A percentile compares a stretch with the other conserved stretches of the same genome.
Evolutionary conservation across 2,113 vertebrate genomes (phyloP).

Genomic region (Elachura formosa): DNA sequence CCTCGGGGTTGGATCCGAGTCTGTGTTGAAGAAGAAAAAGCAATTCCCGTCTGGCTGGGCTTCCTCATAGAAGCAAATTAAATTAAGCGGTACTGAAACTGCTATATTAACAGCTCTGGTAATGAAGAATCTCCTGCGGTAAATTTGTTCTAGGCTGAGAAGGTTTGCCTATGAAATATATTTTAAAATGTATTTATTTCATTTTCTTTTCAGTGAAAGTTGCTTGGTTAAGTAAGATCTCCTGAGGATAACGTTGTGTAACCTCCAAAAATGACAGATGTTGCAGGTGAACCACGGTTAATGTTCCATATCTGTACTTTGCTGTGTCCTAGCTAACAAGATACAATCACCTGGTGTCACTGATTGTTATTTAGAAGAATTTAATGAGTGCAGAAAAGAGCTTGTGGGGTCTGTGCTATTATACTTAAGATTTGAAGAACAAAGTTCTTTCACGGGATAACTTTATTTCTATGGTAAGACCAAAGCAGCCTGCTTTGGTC

Average conservation of each 20-base stretch:
- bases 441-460: neutral
- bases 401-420: neutral
- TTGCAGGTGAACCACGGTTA: slow-evolving; percentile 32
- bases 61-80: neutral
- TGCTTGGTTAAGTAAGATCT: neutral
- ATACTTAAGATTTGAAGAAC: neutral
- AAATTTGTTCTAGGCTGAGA: neutral
- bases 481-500: too few species aligned
- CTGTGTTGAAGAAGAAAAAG: neutral
- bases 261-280: slow-evolving; percentile 29
- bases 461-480: neutral
- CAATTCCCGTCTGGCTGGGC: neutral
- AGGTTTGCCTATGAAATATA: neutral
- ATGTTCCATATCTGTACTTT: neutral
- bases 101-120: neutral
- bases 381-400: neutral
- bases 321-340: neutral
- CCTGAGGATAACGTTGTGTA: neutral
- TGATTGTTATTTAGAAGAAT: neutral
- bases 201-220: neutral
- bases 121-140: neutral
- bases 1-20: too few species aligned
- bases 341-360: neutral
- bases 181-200: neutral
- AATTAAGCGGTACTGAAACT: neutral